Evolutionary conservation across 2,888 invertebrate species (phyloP).

Genomic region (Conistra vaccinii): DNA sequence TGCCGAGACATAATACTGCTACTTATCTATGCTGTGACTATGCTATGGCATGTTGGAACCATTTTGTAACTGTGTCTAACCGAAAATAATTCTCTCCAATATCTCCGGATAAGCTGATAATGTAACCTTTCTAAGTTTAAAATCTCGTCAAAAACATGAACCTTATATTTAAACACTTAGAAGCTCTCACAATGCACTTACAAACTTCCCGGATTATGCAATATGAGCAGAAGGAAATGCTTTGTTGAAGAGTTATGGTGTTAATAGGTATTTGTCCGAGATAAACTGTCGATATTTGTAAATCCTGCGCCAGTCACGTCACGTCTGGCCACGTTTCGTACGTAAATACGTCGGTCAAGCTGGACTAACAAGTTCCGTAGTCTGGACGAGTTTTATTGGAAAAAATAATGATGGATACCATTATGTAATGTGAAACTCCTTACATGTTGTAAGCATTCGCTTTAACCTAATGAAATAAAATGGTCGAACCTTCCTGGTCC

Average conservation of each 20-base stretch:
- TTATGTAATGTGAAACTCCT: slow-evolving; percentile 45
- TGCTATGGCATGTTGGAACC: background rate
- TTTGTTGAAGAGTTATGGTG: slow-evolving; percentile 45
- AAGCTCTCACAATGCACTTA: slow-evolving; percentile 14
- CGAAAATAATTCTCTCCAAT: background rate
- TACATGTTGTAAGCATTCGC: slow-evolving; percentile 16
- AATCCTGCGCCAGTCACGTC: slow-evolving; percentile 41
- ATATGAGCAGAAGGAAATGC: slow-evolving; percentile 51
- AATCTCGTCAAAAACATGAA: background rate
- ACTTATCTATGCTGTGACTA: no score
- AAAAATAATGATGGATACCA: slow-evolving; percentile 46
- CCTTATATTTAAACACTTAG: slow-evolving; percentile 4
- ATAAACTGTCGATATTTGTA: slow-evolving; percentile 54
- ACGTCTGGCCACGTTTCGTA: slow-evolving; percentile 44
- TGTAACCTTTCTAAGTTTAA: background rate
- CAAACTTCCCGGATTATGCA: slow-evolving; percentile 50
- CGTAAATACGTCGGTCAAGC: slow-evolving; percentile 56
- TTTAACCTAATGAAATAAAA: slow-evolving; percentile 22
- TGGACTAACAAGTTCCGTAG: slow-evolving; percentile 54
- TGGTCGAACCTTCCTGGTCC: slow-evolving; percentile 9
- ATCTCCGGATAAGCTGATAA: background rate
- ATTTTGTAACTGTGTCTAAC: background rate
- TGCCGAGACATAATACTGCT: no score
- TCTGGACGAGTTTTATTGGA: slow-evolving; percentile 25
- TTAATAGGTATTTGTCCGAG: slow-evolving; percentile 57